phyloP scores from a whole-genome alignment of 2,797 vertebrate species.

The Lycodopsis pacificus region DNA sequence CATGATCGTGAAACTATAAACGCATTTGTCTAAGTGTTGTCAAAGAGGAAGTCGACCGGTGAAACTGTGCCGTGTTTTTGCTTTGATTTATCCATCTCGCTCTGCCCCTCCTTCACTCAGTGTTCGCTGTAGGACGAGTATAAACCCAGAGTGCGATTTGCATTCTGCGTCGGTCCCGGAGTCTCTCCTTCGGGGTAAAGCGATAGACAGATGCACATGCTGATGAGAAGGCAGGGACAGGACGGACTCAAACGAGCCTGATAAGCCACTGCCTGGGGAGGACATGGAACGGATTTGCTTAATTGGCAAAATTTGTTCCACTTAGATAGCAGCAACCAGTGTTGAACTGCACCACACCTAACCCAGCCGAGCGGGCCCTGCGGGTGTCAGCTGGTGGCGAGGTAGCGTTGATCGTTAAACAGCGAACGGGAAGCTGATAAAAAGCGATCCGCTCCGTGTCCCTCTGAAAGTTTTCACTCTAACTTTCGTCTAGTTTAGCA shows the following conservation, averaged over 20 bases:
- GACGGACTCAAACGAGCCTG: conserved; percentile 84
- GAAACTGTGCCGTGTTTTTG: conserved; percentile 35
- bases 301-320: conserved; percentile 87
- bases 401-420: conserved; percentile 30
- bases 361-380: conserved; percentile 21
- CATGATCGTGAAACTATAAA: background rate
- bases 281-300: conserved; percentile 86
- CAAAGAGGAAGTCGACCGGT: conserved; percentile 15
- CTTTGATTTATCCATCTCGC: conserved; percentile 57
- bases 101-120: conserved; percentile 29
- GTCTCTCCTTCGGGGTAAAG: conserved; percentile 72
- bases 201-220: conserved; percentile 81
- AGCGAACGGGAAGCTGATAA: conserved; percentile 1
- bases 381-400: conserved; percentile 9
- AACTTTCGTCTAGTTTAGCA: conserved; percentile 15
- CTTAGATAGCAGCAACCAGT: conserved; percentile 71
- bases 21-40: background rate
- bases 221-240: conserved; percentile 82
- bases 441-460: conserved; percentile 8
- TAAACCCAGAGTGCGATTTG: conserved; percentile 67
- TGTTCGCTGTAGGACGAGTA: conserved; percentile 47
- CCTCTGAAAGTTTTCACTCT: conserved; percentile 15
- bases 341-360: conserved; percentile 51
- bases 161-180: conserved; percentile 74
- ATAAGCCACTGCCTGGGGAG: conserved; percentile 78